Evolutionary conservation across 2,797 vertebrate species (phyloP), one percentile per base, ranked within the genome.

Genomic region (Podarcis lilfordi): DNA sequence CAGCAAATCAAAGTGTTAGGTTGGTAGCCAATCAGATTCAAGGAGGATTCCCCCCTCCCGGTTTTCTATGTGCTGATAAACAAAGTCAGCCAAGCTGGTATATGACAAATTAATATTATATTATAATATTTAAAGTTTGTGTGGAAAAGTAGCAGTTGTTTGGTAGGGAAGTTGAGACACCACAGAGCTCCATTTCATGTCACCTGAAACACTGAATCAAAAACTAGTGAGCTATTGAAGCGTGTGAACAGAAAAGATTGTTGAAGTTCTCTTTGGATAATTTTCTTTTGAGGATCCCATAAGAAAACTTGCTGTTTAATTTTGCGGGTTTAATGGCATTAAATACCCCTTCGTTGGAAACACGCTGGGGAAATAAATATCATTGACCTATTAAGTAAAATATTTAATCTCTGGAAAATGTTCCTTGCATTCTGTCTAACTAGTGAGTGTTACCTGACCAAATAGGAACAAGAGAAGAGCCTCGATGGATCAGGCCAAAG

Each of bases 271-370:
- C 40, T 50, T 68, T 82, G 19, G 61, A 23, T 37, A 87, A 82
- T 76, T 19, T 45, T 64, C 13, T 82, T 87, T 76, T 50, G 40
- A 76, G 45, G 23, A 76, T 45, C 55, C 80, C 40, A 9, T 82
- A 87, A 50, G 40, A 87, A 50, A 87, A 13, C 27, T 40, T 50
- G 43, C 29, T 76, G 29, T 68, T 82, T 87, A 76, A 82, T 76
- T 13, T 76, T 50, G n/a, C 13, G 66, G 59, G 23, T 17, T 76
- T n/a, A 32, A 82, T 43, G 23, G 40, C 80, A 87, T 21, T 66
- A 75, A 87, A 87, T 68, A 82, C 82, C 32, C 72, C n/a, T 87
- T 35, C n/a, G 66, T 15, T 35, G n/a, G 45, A 68, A 87, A 68
- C 17, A 50, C 5, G 45, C 72, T n/a, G 27, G 66, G 25, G 59